These are phyloP conservation scores for Xenopus tropicalis DNA, from an alignment of 2,113 vertebrate genomes.

Conservation along the genomic window UCB_Xtro_10.0 CM004451.2:57786501-57787000, in stretches of 20 bases:
- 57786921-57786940: conserved; percentile 18
- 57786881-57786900: conserved; percentile 9
- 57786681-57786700: conserved; percentile 13
- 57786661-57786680: conserved; percentile 14
- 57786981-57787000: conserved; percentile 21
- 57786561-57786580: conserved; percentile 14
- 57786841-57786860: not conserved
- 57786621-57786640: conserved; percentile 19
- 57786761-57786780: conserved; percentile 29
- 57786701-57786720: conserved; percentile 1
- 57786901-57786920: conserved; percentile 33
- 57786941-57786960: conserved; percentile 32
- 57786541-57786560: not conserved
- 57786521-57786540: not conserved
- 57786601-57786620: conserved; percentile 30
- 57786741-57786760: conserved; percentile 35
- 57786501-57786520: too few species aligned
- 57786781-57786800: conserved; percentile 11
- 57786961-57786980: conserved; percentile 3
- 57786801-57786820: conserved; percentile 3
- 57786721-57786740: conserved; percentile 14
- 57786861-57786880: not conserved
- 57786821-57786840: conserved; percentile 6
- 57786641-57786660: conserved; percentile 5
- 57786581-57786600: conserved; percentile 22